A percentile compares a stretch with the other conserved stretches of the same genome.
Conservation (phyloP, 2,113 vertebrate species). For the Lanius collurio region DNA sequence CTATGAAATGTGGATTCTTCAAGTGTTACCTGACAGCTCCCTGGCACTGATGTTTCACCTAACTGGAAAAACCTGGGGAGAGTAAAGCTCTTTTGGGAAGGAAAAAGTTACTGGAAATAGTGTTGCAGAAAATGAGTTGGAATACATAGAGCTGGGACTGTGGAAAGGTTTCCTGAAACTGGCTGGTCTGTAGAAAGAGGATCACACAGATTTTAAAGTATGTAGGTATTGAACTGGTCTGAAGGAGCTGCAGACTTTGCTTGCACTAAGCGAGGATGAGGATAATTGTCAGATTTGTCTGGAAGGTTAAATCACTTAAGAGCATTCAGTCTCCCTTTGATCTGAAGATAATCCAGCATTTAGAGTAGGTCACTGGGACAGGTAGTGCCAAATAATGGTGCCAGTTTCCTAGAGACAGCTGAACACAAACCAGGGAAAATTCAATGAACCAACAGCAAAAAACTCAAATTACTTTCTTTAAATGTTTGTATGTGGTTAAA, state of each 20-base stretch:
- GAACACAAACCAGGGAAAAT: not conserved
- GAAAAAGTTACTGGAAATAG: not conserved
- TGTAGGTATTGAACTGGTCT: not conserved
- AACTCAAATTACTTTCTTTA: not conserved
- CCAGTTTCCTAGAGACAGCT: not conserved
- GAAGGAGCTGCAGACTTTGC: not conserved
- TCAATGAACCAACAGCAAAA: not conserved
- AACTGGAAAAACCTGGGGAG: not conserved
- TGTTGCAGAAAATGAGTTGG: not conserved
- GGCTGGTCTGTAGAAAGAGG: not conserved
- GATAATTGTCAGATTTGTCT: not conserved
- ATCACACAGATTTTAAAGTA: not conserved
- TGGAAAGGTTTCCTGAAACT: not conserved
- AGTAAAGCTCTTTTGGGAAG: not conserved
- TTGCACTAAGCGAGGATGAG: not conserved
- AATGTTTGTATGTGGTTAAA: not conserved
- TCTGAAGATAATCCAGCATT: not conserved
- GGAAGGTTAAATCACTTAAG: not conserved
- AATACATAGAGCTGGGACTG: not conserved
- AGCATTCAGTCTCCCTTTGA: not conserved
- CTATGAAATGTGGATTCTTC: not conserved
- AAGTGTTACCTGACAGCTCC: not conserved
- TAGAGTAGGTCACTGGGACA: not conserved
- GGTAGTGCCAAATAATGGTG: not conserved
- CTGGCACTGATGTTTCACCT: not conserved